Base-by-base conservation (phyloP, 2,888 invertebrate genomes). In the Imbricaverruca yamaguchii region DNA sequence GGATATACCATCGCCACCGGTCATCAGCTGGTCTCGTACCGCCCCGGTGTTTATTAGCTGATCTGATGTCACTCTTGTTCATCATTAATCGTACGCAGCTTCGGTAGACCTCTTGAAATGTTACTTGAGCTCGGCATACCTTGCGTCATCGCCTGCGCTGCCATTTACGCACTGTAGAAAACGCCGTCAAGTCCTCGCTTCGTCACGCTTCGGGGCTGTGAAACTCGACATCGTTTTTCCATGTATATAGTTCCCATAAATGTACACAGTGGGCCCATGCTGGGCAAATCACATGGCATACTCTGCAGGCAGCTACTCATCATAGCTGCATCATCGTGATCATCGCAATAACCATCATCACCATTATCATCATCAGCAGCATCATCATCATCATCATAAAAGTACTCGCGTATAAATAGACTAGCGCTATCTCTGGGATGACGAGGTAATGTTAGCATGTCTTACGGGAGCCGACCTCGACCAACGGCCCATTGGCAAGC, bases 361-460 rank as follows among this genome's bases (percentile, higher is more conserved):
- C 11, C 11, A 15, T 59, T 15, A 59, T 59, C 59, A 13, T 13
- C 59, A 59, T 12, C 23, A 18, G 13, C 74, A 12, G 55, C 53
- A 15, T 74, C 69, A 69, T 53, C 23, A 23, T 13, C 69, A 69
- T 18, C 74, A 74, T 55, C 74, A 21, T 53, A 7, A 74, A 55
- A n/a, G 53, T 74, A 18, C 6, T 55, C 18, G 74, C 53, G n/a
- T 74, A 74, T 74, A 74, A 74, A 74, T 74, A 55, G 74, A 74
- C 74, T 74, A 74, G 74, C 74, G 55, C 74, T 74, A 74, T 53
- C 53, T 74, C 74, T 74, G 55, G 55, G 74, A 18, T 74, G 74
- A 21, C 74, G 74, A 74, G 55, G 74, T 74, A 74, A 74, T 55
- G 23, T 55, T 55, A 11, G 15, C 69, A 25, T 53, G 69, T 67